phyloP scores from a whole-genome alignment of 1,140 invertebrate species.

The Zaprionus ghesquierei region DNA sequence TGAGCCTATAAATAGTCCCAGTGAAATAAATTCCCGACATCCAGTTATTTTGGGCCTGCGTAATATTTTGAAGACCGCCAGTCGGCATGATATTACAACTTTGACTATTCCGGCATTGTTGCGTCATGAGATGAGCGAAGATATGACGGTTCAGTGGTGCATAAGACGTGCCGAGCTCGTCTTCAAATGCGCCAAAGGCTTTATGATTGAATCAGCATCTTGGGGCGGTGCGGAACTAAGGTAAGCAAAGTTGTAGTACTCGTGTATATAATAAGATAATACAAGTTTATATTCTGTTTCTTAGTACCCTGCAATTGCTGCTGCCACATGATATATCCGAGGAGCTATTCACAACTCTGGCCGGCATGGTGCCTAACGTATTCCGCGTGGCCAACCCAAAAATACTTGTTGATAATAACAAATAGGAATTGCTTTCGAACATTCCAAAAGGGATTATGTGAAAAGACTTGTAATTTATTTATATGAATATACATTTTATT shows the following conservation, averaged over 20 bases:
- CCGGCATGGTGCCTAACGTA: conserved; percentile 94
- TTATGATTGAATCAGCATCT: conserved; percentile 98
- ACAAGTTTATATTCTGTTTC: too few relatives aligned
- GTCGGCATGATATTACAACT: conserved; percentile 95
- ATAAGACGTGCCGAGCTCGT: conserved; percentile 97
- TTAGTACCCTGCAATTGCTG: conserved; percentile 82
- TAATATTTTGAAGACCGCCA: conserved; percentile 97
- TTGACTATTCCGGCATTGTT: conserved; percentile 96
- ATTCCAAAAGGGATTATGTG: conserved; percentile 33
- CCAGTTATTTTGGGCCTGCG: conserved; percentile 96
- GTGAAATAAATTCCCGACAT: conserved; percentile 97
- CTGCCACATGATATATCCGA: conserved; percentile 91
- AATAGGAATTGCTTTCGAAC: conserved; percentile 24
- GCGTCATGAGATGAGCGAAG: conserved; percentile 97
- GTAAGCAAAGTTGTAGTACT: conserved; percentile 82
- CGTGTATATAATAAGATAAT: too few relatives aligned
- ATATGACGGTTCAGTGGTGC: conserved; percentile 98
- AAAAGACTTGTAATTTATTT: conserved; percentile 54
- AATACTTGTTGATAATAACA: conserved; percentile 83
- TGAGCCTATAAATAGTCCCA: conserved; percentile 86
- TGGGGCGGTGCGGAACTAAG: conserved; percentile 93
- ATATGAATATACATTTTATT: conserved; percentile 79
- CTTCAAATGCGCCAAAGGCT: conserved; percentile 99
- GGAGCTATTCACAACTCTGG: conserved; percentile 92
- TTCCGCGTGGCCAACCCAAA: conserved; percentile 94